Evolutionary conservation across 2,888 invertebrate species (phyloP), one percentile per base, ranked within the genome.

Genomic region (Idaea biselata): DNA sequence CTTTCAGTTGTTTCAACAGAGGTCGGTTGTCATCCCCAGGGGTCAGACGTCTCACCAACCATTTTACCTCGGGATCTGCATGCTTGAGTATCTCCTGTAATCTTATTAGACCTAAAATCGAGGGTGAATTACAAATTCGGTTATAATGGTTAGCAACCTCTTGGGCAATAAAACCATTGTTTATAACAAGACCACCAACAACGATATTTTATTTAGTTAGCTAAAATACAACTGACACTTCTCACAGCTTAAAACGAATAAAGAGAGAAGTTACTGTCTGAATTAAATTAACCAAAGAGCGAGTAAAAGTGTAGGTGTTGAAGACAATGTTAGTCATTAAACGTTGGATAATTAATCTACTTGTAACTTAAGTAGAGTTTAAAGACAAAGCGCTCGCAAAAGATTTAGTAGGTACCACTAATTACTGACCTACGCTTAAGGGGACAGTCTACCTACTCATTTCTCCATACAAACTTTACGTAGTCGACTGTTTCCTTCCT

Each of bases 51-150:
- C 95, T 93, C 1, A 96, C 94, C 18, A 95, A 93, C 74, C 97
- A 95, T 73, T 94, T 94, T 68, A 95, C 93, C 18, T 95, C 94
- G 0, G 95, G 93, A 33, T 94, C 93, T 61, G 95, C 95, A 79
- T 83, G 94, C 84, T 97, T 97, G 61, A 98, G 88, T 59, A 97
- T 93, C 80, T 97, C 97, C 84, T 97, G 97, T 1, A 97, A 88
- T 67, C 96, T 94, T 63, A 96, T 94, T 54, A 97, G 90, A 65
- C 97, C 96, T 86, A 63, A 11, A 72, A 67, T 54, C 25, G 44
- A 44, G 44, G 11, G 44, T 44, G 44, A 44, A 44, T 44, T 44
- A 44, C 44, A 44, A 44, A 44, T 44, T 44, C 14, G 44, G 8
- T 44, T 44, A 44, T 57, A 33, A 25, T 25, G 16, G 1, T 4